Evolutionary conservation across 1,140 invertebrate genomes (phyloP), one percentile per base, ranked within the genome.

Genomic region (Drosophila tsacasi): DNA sequence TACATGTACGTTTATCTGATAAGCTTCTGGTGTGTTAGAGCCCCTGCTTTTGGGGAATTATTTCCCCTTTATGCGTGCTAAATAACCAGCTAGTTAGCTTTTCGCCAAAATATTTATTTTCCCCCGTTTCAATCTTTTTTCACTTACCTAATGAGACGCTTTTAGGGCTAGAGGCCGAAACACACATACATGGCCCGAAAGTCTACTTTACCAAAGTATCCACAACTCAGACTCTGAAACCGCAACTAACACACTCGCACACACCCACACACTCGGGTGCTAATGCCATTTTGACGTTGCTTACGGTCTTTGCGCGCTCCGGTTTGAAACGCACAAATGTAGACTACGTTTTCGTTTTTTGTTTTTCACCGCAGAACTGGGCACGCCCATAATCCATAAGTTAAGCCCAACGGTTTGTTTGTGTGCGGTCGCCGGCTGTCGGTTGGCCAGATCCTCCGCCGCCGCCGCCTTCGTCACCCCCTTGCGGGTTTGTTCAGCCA

Each of bases 361-460:
- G 5, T 49, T 49, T 49, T 25, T 17, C 77, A 65, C 74, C 71
- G 30, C 71, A 74, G 46, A 73, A 73, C 71, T 44, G 77, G 78
- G 77, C 73, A 85, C 81, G 81, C 81, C 81, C 81, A 76, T 84
- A 84, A 84, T 84, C 81, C 82, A 81, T 84, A 84, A 84, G 81
- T 84, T 85, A 85, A 84, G 76, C 82, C 74, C 55, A 52, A 67
- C 47, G 42, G 66, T 62, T 57, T 66, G 52, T 67, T 40, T 68
- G 32, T 79, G 76, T 83, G 81, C 40, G 77, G 77, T 81, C 72
- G 81, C 63, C 69, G 62, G 64, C 66, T 73, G 54, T 60, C 69
- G 54, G 66, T 72, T 72, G 67, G 54, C 46, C 55, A 37, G 37
- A 42, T 72, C 52, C 75, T 42, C 40, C 62, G 55, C 59, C 25